Evolutionary conservation across 2,888 invertebrate genomes (phyloP), one percentile per base, ranked within the genome.

Genomic region (Drosophila ustulata): DNA sequence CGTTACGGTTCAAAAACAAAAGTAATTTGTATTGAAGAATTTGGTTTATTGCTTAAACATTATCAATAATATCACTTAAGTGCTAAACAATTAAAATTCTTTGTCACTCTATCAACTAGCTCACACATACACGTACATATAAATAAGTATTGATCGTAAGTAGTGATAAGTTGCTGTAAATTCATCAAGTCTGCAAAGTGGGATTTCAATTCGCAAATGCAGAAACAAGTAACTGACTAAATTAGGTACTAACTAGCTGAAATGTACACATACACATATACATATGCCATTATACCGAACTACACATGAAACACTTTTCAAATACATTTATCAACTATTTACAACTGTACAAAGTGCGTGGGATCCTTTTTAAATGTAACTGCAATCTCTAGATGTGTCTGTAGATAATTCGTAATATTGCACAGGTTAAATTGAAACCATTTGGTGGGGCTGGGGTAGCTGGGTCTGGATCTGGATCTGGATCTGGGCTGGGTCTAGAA

Each of bases 61-160:
- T 86, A 89, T 88, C 86, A 85, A 85, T 85, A 85, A 89, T 82
- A 88, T 88, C 86, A 75, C 86, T 87, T 87, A 87, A 59, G 52
- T 45, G 46, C 89, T 87, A 87, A 89, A 89, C 89, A 89, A 86
- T 87, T 69, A 66, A 82, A 80, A 83, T 74, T 56, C 62, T 51
- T 68, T 53, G 62, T 37, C 51, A 59, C 63, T 63, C 25, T 49
- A 70, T 58, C 45, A 71, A 52, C 52, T 63, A 78, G 13, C 32
- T 43, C 43, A 41, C 45, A 64, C 43, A 64, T 37, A 61, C 52
- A 64, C 28, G 58, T 55, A 69, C 43, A 70, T 62, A 57, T 43
- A 59, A 49, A 66, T 59, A 66, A 51, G 43, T 56, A 51, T 57
- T 32, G 39, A 23, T 55, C 51, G n/a, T 68, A 49, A 43, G 9